Evolutionary conservation across 1,140 invertebrate species (phyloP).

Genomic region (Drosophila subobscura): DNA sequence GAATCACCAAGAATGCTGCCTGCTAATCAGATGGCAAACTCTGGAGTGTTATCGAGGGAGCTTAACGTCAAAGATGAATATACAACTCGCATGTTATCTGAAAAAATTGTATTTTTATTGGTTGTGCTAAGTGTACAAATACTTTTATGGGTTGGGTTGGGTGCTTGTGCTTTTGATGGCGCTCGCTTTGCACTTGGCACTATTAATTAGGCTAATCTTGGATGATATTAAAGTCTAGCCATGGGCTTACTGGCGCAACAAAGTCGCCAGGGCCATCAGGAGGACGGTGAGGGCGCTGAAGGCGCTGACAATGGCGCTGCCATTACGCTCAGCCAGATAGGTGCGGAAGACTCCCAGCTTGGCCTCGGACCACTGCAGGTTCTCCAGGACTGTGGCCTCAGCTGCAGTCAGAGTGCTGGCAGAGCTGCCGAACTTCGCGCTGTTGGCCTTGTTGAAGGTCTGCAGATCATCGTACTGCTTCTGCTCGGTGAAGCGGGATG

Average conservation of each 20-base stretch:
- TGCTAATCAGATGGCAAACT: conserved; percentile 37
- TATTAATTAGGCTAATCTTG: neutral
- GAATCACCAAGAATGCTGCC: conserved; percentile 17
- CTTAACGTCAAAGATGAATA: conserved; percentile 7
- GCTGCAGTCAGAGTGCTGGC: conserved; percentile 51
- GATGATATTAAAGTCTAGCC: neutral
- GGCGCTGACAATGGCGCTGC: conserved; percentile 53
- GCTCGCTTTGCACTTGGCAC: conserved; percentile 11
- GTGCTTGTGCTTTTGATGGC: neutral
- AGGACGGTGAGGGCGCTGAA: conserved; percentile 64
- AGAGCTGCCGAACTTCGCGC: conserved; percentile 57
- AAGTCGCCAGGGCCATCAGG: conserved; percentile 55
- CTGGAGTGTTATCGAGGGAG: neutral
- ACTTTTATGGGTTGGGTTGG: conserved; percentile 30
- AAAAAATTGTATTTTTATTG: conserved; percentile 24
- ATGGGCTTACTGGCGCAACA: conserved; percentile 52
- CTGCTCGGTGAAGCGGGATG: conserved; percentile 83
- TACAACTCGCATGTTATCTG: conserved; percentile 42
- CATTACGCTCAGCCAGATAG: conserved; percentile 50
- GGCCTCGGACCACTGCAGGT: conserved; percentile 52
- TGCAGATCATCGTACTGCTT: conserved; percentile 73
- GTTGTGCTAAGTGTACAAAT: conserved; percentile 47
- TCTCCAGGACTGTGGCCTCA: conserved; percentile 49
- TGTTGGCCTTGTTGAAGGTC: conserved; percentile 53
- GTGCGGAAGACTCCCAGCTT: conserved; percentile 56